Evolutionary conservation across 2,113 vertebrate genomes (phyloP).

Genomic region (Globicephala melas): DNA sequence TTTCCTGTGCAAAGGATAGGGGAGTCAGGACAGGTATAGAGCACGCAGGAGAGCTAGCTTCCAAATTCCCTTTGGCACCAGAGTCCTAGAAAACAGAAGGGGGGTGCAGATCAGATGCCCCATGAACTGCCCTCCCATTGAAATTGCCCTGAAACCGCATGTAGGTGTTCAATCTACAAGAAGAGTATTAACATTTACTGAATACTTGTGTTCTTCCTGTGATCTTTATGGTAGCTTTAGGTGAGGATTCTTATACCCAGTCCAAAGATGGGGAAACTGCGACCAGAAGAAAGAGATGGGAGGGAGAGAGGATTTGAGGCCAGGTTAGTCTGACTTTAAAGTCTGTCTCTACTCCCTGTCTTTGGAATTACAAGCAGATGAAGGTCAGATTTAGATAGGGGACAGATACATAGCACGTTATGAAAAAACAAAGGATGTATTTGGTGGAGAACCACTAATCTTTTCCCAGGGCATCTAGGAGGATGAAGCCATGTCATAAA

Average conservation of each 20-base stretch:
- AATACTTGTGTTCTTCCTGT: not conserved
- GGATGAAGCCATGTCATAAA: not conserved
- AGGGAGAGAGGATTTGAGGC: not conserved
- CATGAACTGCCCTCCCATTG: not conserved
- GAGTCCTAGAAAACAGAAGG: not conserved
- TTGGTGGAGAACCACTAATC: not conserved
- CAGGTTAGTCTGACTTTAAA: not conserved
- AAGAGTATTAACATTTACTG: not conserved
- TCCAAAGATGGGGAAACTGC: not conserved
- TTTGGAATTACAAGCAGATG: not conserved
- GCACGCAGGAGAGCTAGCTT: too few relatives aligned
- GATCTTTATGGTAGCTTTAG: not conserved
- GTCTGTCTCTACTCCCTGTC: not conserved
- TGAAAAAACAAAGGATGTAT: not conserved
- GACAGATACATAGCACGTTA: not conserved
- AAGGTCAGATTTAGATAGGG: not conserved
- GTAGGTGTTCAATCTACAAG: not conserved
- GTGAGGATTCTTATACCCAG: not conserved
- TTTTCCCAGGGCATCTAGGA: not conserved
- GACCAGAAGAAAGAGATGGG: not conserved
- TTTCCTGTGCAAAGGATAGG: not conserved
- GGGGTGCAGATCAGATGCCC: not conserved
- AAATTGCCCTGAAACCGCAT: not conserved
- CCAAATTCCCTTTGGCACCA: not conserved
- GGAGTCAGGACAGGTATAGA: not conserved